These are phyloP conservation scores for Lamellibrachia satsuma DNA, from an alignment of 2,888 invertebrate species.

Conservation along the genomic window DNA sequence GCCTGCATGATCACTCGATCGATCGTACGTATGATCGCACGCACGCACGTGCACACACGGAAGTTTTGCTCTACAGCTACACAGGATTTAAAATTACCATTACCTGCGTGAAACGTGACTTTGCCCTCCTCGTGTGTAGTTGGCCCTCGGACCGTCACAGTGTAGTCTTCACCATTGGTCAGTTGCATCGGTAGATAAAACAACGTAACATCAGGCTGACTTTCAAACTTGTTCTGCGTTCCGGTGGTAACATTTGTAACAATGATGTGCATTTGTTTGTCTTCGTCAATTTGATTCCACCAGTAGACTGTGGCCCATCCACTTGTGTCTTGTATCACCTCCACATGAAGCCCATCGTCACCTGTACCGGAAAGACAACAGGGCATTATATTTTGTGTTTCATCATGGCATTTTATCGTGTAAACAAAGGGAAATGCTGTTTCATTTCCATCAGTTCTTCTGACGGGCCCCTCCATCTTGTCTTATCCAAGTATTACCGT, in stretches of 20 bases:
- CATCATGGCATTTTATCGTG: no score
- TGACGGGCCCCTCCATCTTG: no score
- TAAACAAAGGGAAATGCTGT: no score
- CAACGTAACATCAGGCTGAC: not conserved
- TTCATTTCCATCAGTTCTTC: no score
- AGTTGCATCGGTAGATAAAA: not conserved
- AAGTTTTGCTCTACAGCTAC: no score
- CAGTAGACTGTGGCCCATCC: not conserved
- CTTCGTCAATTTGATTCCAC: not conserved
- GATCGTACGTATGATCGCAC: no score
- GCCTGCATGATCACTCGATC: no score
- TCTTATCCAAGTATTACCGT: no score
- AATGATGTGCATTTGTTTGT: not conserved
- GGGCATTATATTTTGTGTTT: not conserved
- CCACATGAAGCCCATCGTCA: not conserved
- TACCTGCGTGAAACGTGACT: not conserved
- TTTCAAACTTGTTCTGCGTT: not conserved
- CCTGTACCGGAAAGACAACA: not conserved
- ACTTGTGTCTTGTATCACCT: not conserved
- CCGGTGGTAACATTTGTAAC: not conserved
- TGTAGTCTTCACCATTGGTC: not conserved
- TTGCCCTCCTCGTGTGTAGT: not conserved
- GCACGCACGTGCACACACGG: no score
- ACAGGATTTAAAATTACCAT: not conserved
- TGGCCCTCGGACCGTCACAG: not conserved